phyloP scores from a whole-genome alignment of 2,888 invertebrate species.

The Athrips mouffetella region DNA sequence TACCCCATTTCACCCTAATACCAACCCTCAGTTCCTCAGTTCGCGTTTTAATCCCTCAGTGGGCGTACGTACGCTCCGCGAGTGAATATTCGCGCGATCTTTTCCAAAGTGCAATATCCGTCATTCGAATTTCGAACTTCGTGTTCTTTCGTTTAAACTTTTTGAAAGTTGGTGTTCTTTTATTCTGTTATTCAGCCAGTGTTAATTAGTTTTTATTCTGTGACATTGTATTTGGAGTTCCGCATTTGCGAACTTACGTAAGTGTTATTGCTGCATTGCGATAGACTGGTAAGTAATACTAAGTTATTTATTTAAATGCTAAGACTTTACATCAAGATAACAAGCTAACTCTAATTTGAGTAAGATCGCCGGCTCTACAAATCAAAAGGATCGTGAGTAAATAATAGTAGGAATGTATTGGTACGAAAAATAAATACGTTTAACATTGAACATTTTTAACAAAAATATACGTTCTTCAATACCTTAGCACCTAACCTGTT shows the following conservation, averaged over 20 bases:
- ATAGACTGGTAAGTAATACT: constrained; percentile 31
- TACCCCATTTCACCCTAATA: constrained; percentile 49
- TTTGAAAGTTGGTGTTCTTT: constrained; percentile 34
- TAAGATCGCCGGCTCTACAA: background rate
- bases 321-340: constrained; percentile 19
- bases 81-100: constrained; percentile 52
- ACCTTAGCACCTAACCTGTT: too few species aligned
- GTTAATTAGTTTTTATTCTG: constrained; percentile 32
- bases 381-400: too few species aligned
- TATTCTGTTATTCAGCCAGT: constrained; percentile 29
- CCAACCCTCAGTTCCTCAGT: constrained; percentile 49
- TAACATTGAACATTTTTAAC: too few species aligned
- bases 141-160: constrained; percentile 30
- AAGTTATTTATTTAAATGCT: constrained; percentile 22
- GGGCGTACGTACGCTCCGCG: constrained; percentile 33
- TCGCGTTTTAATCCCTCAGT: constrained; percentile 41
- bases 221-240: constrained; percentile 39
- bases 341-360: background rate
- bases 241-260: constrained; percentile 67
- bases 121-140: constrained; percentile 45
- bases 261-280: constrained; percentile 71
- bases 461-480: too few species aligned
- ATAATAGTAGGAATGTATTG: too few species aligned
- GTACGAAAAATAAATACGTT: too few species aligned
- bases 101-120: constrained; percentile 59